Base-by-base conservation (phyloP, 92 coral and sea anemone species). In the Meandrina meandrites region DNA sequence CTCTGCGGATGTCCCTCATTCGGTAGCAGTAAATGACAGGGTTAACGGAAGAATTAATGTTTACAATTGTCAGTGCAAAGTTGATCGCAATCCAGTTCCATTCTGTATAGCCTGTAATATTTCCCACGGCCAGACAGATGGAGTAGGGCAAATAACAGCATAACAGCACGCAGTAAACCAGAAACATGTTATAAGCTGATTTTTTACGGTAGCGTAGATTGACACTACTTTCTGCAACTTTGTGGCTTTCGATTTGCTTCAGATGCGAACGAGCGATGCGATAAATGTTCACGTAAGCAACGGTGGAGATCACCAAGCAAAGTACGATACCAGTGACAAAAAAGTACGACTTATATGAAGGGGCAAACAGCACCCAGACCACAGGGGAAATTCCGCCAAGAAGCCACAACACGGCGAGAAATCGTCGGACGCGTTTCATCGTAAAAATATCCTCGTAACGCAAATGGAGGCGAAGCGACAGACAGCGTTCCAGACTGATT, bases 11-110 rank as follows among this genome's bases (percentile, higher is more conserved):
- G 0, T 86, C 89, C 18, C 80, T 69, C 80, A 86, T 79, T 13
- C 89, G 89, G 45, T 80, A 86, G 24, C 89, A 86, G 67, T 86
- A 86, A 53, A 86, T 79, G n/a, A 86, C 16, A 24, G 89, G 89
- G 31, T 86, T 86, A 13, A 86, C 17, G 36, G 79, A 71, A 21
- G 89, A 86, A 50, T 86, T 86, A 14, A 86, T 79, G 31, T 86
- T 69, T 18, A 86, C 19, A 53, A 86, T 30, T 53, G 89, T 79
- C 8, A 86, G 76, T 18, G 75, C 32, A 31, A 45, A 77, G 37
- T 77, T 66, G 15, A 85, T 47, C 5, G 75, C 74, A 4, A 66
- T 76, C 88, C 88, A 85, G 56, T 77, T 85, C 82, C 82, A 47
- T 13, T 47, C 50, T 48, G 75, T 36, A 36, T 76, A 64, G 22